Conservation (phyloP, 2,888 invertebrate genomes). For the Sarcophaga carnaria region DNA sequence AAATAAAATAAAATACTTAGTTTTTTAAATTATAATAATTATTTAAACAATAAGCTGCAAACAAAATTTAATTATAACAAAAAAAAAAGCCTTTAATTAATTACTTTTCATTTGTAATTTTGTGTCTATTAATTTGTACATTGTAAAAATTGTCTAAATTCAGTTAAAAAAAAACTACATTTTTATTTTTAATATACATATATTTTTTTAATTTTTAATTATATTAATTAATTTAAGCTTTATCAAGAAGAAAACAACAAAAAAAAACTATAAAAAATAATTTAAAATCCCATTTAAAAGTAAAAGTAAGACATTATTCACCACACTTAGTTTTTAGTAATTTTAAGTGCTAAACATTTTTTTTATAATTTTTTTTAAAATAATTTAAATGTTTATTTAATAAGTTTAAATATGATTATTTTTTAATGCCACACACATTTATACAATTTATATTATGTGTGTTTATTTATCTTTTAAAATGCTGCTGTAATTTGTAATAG, state of each 20-base stretch:
- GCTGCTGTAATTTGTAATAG: conserved; percentile 53
- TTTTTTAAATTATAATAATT: conserved; percentile 41
- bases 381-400: conserved; percentile 54
- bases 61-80: conserved; percentile 28
- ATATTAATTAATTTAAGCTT: conserved; percentile 52
- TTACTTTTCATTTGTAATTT: conserved; percentile 22
- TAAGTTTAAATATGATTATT: conserved; percentile 46
- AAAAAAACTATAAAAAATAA: no score
- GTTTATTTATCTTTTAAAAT: conserved; percentile 43
- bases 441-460: conserved; percentile 21
- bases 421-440: conserved; percentile 45
- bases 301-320: conserved; percentile 25
- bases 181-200: conserved; percentile 8
- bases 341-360: conserved; percentile 55
- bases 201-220: conserved; percentile 7
- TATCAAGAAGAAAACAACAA: conserved; percentile 7
- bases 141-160: conserved; percentile 62
- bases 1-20: conserved; percentile 32
- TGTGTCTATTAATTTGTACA: conserved; percentile 59
- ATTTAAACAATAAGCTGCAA: conserved; percentile 27
- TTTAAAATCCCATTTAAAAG: conserved; percentile 33
- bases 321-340: conserved; percentile 25
- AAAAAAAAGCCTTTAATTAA: conserved; percentile 45
- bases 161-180: conserved; percentile 9
- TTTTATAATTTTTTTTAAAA: conserved; percentile 46